Conservation (phyloP, 2,888 invertebrate genomes). For the Venusia cambrica region DNA sequence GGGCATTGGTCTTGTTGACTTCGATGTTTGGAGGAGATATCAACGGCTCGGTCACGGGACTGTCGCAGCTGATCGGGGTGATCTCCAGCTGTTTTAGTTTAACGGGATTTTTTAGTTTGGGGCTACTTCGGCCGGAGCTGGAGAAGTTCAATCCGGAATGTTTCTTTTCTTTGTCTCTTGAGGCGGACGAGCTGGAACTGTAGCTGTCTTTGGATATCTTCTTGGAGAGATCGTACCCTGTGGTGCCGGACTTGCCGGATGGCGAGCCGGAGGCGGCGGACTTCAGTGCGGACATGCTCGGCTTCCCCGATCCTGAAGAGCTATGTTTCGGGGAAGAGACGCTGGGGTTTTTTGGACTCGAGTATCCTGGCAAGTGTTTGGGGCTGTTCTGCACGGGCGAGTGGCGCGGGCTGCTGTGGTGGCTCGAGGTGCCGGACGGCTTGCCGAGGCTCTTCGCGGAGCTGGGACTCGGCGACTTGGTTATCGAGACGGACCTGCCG, state of each 20-base stretch:
- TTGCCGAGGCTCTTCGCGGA: conserved; percentile 66
- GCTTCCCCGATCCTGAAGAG: conserved; percentile 89
- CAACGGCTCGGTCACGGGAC: conserved; percentile 63
- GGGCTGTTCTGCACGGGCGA: conserved; percentile 89
- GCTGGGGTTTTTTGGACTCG: conserved; percentile 89
- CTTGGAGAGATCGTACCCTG: conserved; percentile 78
- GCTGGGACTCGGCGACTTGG: conserved; percentile 81
- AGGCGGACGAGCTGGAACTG: conserved; percentile 62
- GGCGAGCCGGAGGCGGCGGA: conserved; percentile 87
- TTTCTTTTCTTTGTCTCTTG: conserved; percentile 80
- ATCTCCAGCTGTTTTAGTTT: conserved; percentile 86
- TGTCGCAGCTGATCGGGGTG: conserved; percentile 76
- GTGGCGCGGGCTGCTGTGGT: conserved; percentile 86
- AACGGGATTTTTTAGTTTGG: conserved; percentile 84
- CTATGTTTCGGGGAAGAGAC: conserved; percentile 90
- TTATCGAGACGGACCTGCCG: conserved; percentile 83
- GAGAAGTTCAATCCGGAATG: conserved; percentile 74
- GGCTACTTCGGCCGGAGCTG: conserved; percentile 82
- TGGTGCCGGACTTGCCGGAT: conserved; percentile 81
- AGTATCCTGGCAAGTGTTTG: conserved; percentile 86
- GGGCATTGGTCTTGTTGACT: conserved; percentile 81
- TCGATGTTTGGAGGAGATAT: conserved; percentile 80
- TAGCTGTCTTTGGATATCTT: conserved; percentile 77
- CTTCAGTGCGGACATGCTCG: conserved; percentile 93
- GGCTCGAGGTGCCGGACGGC: conserved; percentile 73